Conservation (phyloP, 2,113 vertebrate species). For the Glaucidium brasilianum region DNA sequence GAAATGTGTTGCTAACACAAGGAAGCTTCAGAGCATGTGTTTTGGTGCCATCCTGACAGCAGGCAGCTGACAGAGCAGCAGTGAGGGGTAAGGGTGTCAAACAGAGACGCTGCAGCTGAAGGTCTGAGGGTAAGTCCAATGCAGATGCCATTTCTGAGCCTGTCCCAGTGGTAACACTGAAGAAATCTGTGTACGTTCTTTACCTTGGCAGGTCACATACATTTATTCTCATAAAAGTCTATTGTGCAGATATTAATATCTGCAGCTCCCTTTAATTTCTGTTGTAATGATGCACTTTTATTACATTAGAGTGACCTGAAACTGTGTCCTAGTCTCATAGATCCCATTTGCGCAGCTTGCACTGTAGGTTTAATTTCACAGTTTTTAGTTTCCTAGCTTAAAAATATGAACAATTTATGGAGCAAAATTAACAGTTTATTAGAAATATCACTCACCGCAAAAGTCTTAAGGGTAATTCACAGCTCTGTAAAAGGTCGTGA, state of each 20-base stretch:
- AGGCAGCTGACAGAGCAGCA: not conserved
- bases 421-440: slow-evolving; percentile 66
- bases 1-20: not conserved
- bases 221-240: slow-evolving; percentile 25
- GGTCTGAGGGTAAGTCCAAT: not conserved
- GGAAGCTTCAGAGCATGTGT: accelerated
- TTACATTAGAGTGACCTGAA: slow-evolving; percentile 55
- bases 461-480: slow-evolving; percentile 66
- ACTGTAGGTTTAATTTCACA: slow-evolving; percentile 77
- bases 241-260: slow-evolving; percentile 19
- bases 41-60: not conserved
- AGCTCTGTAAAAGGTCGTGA: slow-evolving; percentile 64
- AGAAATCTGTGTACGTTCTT: not conserved
- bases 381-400: slow-evolving; percentile 71
- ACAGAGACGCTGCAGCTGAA: not conserved
- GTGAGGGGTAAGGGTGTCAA: not conserved
- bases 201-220: not conserved
- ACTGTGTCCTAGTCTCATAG: slow-evolving; percentile 44
- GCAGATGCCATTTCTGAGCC: not conserved
- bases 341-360: slow-evolving; percentile 58
- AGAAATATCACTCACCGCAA: slow-evolving; percentile 68
- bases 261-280: slow-evolving; percentile 30
- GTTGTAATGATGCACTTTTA: slow-evolving; percentile 30
- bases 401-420: slow-evolving; percentile 67
- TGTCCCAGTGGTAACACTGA: not conserved